Conservation (phyloP, 1,140 invertebrate genomes). For the Pseudomyrmex dendroicus region DNA sequence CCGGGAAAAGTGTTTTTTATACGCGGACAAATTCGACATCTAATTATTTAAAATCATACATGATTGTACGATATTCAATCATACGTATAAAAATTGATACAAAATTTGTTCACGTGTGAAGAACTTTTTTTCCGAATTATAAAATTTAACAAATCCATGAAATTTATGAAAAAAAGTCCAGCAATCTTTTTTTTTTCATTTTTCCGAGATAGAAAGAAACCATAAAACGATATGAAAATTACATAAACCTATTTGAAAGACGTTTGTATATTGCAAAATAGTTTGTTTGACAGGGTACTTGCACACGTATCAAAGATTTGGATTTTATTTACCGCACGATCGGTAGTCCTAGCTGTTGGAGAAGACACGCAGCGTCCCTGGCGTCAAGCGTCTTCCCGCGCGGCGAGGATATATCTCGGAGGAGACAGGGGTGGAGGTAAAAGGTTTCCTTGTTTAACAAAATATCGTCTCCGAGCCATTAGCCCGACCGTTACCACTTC, state of each 20-base stretch:
- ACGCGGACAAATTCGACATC: too few relatives aligned
- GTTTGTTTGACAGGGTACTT: too few relatives aligned
- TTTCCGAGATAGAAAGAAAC: neutral
- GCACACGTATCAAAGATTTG: too few relatives aligned
- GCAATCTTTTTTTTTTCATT: neutral
- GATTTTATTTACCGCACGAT: too few relatives aligned
- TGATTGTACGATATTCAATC: too few relatives aligned
- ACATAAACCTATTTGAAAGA: too few relatives aligned
- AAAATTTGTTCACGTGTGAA: too few relatives aligned
- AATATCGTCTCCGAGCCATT: constrained; percentile 84
- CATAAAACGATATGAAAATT: too few relatives aligned
- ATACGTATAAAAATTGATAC: too few relatives aligned
- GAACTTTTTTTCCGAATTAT: neutral
- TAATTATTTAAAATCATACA: too few relatives aligned
- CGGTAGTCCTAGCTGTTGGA: constrained; percentile 7
- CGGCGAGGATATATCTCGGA: constrained; percentile 40
- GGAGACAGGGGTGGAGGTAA: constrained; percentile 77
- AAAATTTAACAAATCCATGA: neutral
- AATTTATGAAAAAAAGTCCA: neutral
- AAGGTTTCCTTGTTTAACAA: constrained; percentile 85
- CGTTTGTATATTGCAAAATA: too few relatives aligned
- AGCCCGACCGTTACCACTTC: constrained; percentile 81
- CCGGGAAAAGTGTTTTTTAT: too few relatives aligned
- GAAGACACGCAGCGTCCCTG: constrained; percentile 68
- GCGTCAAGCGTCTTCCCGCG: constrained; percentile 60